phyloP scores from a whole-genome alignment of 2,888 invertebrate genomes.

The Hydriomena furcata region DNA sequence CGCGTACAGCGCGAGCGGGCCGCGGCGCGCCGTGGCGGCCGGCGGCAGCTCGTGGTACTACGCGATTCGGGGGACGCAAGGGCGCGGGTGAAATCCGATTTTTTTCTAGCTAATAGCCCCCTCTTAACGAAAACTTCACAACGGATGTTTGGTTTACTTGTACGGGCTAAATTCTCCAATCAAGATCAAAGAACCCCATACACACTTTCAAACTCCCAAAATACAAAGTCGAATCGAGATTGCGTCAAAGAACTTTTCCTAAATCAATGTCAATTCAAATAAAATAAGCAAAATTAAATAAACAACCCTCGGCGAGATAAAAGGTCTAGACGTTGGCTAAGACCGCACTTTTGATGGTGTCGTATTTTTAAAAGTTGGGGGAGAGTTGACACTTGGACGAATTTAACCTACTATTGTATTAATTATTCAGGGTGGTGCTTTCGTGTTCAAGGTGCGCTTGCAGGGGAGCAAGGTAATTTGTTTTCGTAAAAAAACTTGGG shows the following conservation, averaged over 20 bases:
- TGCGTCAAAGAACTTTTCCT: slow-evolving; percentile 58
- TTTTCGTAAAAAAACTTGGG: slow-evolving; percentile 64
- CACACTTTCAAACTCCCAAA: slow-evolving; percentile 46
- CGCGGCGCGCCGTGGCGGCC: too few relatives aligned
- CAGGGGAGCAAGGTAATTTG: slow-evolving; percentile 75
- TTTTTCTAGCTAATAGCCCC: too few relatives aligned
- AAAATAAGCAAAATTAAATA: slow-evolving; percentile 80
- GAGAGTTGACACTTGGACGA: slow-evolving; percentile 81
- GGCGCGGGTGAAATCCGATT: too few relatives aligned
- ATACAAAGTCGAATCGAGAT: slow-evolving; percentile 52
- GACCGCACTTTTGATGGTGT: slow-evolving; percentile 80
- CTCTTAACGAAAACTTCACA: slow-evolving; percentile 49
- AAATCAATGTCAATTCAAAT: slow-evolving; percentile 80
- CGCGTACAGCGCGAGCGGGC: too few relatives aligned
- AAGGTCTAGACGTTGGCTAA: slow-evolving; percentile 74
- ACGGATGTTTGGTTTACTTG: slow-evolving; percentile 62
- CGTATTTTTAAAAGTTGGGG: slow-evolving; percentile 78
- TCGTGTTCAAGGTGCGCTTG: slow-evolving; percentile 76
- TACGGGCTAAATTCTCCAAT: slow-evolving; percentile 73
- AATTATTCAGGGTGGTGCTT: slow-evolving; percentile 80
- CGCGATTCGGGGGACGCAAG: too few relatives aligned
- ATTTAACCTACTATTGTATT: slow-evolving; percentile 83
- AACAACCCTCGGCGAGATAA: slow-evolving; percentile 74
- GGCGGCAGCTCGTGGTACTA: too few relatives aligned
- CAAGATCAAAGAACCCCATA: slow-evolving; percentile 69